Percentiles rank a stretch among this genome's conserved stretches.
Evolutionary conservation across 2,888 invertebrate species (phyloP).

Genomic region (Myopa tessellatipennis): DNA sequence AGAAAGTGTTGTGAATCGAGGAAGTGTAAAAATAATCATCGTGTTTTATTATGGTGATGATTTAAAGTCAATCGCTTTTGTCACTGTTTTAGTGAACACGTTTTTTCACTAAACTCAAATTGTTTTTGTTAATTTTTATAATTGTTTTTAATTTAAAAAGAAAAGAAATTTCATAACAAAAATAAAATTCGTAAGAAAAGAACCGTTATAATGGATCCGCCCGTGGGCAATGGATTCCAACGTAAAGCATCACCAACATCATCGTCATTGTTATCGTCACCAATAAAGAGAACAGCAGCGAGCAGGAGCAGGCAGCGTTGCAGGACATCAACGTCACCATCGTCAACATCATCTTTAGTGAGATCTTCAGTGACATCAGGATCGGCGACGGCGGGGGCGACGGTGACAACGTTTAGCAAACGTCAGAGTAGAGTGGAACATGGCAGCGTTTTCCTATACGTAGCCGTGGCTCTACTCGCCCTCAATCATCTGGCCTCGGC

Average conservation of each 20-base stretch:
- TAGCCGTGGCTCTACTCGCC: slow-evolving; percentile 59
- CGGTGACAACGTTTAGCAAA: slow-evolving; percentile 31
- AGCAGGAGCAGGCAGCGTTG: slow-evolving; percentile 27
- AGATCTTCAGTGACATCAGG: slow-evolving; percentile 12
- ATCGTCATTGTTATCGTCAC: slow-evolving; percentile 40
- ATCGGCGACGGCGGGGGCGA: not conserved
- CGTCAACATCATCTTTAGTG: slow-evolving; percentile 2
- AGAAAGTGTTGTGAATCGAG: slow-evolving; percentile 13
- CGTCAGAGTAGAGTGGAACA: slow-evolving; percentile 44
- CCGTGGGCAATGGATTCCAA: slow-evolving; percentile 65
- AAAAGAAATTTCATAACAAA: slow-evolving; percentile 13
- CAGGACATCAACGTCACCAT: slow-evolving; percentile 22
- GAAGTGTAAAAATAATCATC: not conserved
- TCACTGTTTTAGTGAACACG: not conserved
- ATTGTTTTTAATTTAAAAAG: slow-evolving; percentile 41
- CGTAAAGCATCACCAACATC: slow-evolving; percentile 51
- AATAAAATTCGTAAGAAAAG: slow-evolving; percentile 32
- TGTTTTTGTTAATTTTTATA: not conserved
- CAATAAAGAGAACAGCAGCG: slow-evolving; percentile 21
- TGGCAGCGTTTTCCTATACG: slow-evolving; percentile 56
- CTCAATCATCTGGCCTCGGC: slow-evolving; percentile 54
- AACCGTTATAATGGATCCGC: slow-evolving; percentile 59
- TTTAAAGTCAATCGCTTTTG: slow-evolving; percentile 25
- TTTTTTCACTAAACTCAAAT: not conserved
- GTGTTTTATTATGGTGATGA: slow-evolving; percentile 27